phyloP scores from a whole-genome alignment of 2,888 invertebrate genomes.

The Anoplius nigerrimus region DNA sequence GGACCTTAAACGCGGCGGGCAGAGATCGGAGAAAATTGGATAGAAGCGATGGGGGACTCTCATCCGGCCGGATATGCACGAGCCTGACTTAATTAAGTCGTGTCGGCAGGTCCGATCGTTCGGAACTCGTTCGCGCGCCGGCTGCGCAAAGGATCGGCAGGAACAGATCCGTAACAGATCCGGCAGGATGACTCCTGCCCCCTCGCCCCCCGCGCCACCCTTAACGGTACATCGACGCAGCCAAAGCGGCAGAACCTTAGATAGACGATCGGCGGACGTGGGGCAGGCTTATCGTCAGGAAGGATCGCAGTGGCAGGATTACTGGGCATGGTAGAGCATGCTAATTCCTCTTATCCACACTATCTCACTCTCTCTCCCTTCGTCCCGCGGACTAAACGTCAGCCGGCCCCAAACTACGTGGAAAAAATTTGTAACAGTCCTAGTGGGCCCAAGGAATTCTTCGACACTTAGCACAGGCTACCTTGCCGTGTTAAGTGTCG shows the following conservation, averaged over 20 bases:
- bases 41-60: not conserved
- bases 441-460: no score
- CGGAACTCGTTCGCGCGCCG: not conserved
- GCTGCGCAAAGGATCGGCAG: not conserved
- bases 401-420: no score
- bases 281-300: slow-evolving; percentile 31
- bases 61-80: not conserved
- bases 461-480: not conserved
- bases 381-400: no score
- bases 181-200: not conserved
- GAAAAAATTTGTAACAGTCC: no score
- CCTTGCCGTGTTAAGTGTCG: not conserved
- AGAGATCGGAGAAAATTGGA: not conserved
- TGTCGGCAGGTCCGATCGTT: slow-evolving; percentile 4
- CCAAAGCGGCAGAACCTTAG: not conserved
- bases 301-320: slow-evolving; percentile 41
- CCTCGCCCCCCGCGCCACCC: not conserved
- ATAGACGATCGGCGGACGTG: not conserved
- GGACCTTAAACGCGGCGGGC: not conserved
- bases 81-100: not conserved
- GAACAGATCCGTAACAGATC: not conserved
- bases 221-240: slow-evolving; percentile 11
- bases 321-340: slow-evolving; percentile 49
- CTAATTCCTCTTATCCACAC: slow-evolving; percentile 17
- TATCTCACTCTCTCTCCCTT: not conserved